Percentiles rank a stretch among this genome's conserved stretches.
These are phyloP conservation scores for Eupristina koningsbergeri DNA, from an alignment of 1,140 invertebrate genomes.

Conservation along the genomic window DNA sequence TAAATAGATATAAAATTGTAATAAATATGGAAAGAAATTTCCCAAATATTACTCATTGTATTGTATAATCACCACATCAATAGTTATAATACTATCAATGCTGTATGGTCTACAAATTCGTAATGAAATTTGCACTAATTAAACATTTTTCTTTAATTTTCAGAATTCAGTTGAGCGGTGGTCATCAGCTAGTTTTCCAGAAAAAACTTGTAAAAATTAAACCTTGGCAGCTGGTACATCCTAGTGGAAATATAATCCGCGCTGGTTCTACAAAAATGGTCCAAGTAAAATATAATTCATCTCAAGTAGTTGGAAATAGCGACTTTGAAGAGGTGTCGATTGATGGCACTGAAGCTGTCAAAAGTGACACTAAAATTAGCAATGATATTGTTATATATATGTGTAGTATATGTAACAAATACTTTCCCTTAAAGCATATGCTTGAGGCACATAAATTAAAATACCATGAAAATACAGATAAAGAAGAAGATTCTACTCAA, in stretches of 20 bases:
- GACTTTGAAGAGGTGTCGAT: slow-evolving; percentile 40
- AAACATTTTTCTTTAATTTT: slow-evolving; percentile 36
- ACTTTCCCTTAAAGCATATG: slow-evolving; percentile 73
- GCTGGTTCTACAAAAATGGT: background rate
- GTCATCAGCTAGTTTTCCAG: slow-evolving; percentile 23
- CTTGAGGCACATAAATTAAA: slow-evolving; percentile 63
- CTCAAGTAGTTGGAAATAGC: background rate
- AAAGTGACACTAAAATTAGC: background rate
- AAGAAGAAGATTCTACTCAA: background rate
- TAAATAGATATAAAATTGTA: background rate
- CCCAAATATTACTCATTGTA: background rate
- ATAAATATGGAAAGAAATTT: background rate
- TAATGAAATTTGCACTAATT: slow-evolving; percentile 1
- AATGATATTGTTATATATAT: slow-evolving; percentile 48
- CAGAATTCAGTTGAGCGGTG: slow-evolving; percentile 7
- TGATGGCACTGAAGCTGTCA: background rate
- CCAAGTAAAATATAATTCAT: slow-evolving; percentile 12
- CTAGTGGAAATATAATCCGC: background rate
- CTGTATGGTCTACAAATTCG: background rate
- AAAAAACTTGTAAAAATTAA: slow-evolving; percentile 33
- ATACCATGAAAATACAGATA: slow-evolving; percentile 39
- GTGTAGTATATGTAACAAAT: slow-evolving; percentile 72
- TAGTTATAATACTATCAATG: background rate
- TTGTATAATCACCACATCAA: background rate
- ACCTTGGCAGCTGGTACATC: background rate